phyloP scores from a whole-genome alignment of 2,113 vertebrate genomes.

The Synchiropus splendidus region DNA sequence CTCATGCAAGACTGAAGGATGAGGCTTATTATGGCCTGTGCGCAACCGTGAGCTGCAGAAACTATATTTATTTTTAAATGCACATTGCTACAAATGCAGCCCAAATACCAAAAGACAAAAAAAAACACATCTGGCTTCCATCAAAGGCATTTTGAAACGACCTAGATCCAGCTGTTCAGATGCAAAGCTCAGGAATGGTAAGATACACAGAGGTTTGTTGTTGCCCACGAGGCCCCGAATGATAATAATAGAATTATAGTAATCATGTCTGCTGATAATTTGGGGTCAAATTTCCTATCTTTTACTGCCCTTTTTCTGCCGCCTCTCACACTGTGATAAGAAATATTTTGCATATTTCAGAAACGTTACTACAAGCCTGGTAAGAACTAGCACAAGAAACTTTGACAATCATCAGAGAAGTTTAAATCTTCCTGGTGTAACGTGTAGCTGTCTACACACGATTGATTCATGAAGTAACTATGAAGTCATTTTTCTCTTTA shows the following conservation, averaged over 20 bases:
- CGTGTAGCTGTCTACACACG: no score
- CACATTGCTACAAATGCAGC: constrained; percentile 20
- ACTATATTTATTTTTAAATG: constrained; percentile 45
- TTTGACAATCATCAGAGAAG: constrained; percentile 45
- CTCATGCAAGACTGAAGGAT: constrained; percentile 77
- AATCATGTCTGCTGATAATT: no score
- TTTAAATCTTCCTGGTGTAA: constrained; percentile 31
- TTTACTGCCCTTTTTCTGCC: constrained; percentile 33
- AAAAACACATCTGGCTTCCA: constrained; percentile 22
- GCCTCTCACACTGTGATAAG: constrained; percentile 62
- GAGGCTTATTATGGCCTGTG: constrained; percentile 11
- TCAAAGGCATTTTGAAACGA: constrained; percentile 30
- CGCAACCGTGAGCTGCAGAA: constrained; percentile 27
- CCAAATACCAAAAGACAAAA: constrained; percentile 29
- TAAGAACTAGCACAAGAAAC: constrained; percentile 51
- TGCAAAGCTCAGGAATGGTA: constrained; percentile 40
- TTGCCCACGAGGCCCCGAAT: no score
- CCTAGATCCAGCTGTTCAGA: constrained; percentile 20
- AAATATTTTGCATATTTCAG: constrained; percentile 33
- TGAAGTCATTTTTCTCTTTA: no score
- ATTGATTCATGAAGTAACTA: no score
- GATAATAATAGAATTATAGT: no score
- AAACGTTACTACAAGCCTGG: constrained; percentile 14
- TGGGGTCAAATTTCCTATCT: no score
- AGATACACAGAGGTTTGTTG: constrained; percentile 9